These are phyloP conservation scores for Aethes cnicana DNA, from an alignment of 2,888 invertebrate genomes.

Conservation along the genomic window DNA sequence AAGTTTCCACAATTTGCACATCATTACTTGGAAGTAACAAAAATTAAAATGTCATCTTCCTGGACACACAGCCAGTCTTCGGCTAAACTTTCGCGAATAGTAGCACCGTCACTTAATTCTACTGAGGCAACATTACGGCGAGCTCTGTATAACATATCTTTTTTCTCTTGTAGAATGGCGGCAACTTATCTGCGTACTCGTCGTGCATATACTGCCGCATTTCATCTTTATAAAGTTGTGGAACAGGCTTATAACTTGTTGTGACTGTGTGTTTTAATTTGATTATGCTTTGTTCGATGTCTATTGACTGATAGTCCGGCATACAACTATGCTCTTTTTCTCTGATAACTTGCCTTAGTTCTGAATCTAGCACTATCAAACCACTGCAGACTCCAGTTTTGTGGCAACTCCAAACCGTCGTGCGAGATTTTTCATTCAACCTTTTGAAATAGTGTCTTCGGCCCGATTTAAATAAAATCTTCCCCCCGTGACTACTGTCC, in stretches of 20 bases:
- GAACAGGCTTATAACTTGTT: not conserved
- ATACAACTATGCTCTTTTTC: not conserved
- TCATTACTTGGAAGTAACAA: not conserved
- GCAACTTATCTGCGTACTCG: not conserved
- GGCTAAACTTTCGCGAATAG: slow-evolving; percentile 2
- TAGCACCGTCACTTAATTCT: not conserved
- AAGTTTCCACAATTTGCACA: slow-evolving; percentile 5
- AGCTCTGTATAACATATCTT: not conserved
- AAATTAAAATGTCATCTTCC: slow-evolving; percentile 1
- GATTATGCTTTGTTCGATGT: slow-evolving; percentile 1
- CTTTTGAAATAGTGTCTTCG: not conserved
- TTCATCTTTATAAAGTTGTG: not conserved
- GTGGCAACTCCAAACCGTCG: not conserved
- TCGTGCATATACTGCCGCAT: not conserved
- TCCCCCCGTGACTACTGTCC: not conserved
- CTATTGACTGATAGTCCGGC: not conserved
- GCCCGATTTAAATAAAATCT: not conserved
- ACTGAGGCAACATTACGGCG: not conserved
- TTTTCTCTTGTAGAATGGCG: slow-evolving; percentile 2
- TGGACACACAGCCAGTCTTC: slow-evolving; percentile 6
- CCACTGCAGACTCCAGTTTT: not conserved
- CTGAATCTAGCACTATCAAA: not conserved
- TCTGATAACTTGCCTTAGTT: not conserved
- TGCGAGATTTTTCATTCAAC: not conserved
- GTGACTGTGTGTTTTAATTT: not conserved